Conservation (phyloP, 2,113 vertebrate species). For the Electrona antarctica region DNA sequence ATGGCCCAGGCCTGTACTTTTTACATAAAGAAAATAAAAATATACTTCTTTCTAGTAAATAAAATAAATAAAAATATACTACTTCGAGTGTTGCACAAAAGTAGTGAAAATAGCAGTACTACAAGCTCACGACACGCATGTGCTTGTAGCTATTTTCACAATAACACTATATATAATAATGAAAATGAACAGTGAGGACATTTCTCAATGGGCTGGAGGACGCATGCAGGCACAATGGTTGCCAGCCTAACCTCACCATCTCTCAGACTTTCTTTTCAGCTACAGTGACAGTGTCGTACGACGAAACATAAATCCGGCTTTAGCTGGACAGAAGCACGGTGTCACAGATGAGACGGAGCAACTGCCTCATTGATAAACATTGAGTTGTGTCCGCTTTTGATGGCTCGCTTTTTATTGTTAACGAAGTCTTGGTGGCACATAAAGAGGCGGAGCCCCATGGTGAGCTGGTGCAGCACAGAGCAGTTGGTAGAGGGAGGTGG, state of each 20-base stretch:
- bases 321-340: constrained; percentile 37
- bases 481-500: neutral
- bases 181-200: too few species aligned
- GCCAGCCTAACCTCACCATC: constrained; percentile 53
- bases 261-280: constrained; percentile 29
- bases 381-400: constrained; percentile 26
- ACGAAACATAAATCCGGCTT: constrained; percentile 1
- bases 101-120: too few species aligned
- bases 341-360: constrained; percentile 20
- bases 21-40: too few species aligned
- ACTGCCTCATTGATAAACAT: constrained; percentile 42
- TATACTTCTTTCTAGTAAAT: too few species aligned
- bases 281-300: too few species aligned
- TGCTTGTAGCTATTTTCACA: too few species aligned
- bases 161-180: too few species aligned
- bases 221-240: constrained; percentile 12
- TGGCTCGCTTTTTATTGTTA: constrained; percentile 24
- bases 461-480: constrained; percentile 26
- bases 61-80: too few species aligned
- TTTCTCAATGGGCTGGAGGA: constrained; percentile 10
- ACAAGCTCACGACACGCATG: too few species aligned
- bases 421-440: constrained; percentile 26
- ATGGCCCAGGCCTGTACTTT: too few species aligned
- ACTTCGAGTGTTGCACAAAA: too few species aligned
- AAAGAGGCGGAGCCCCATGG: constrained; percentile 17